Percentiles rank a stretch among this genome's conserved stretches.
Conservation (phyloP, 1,140 invertebrate species). For the Cyclina sinensis region DNA sequence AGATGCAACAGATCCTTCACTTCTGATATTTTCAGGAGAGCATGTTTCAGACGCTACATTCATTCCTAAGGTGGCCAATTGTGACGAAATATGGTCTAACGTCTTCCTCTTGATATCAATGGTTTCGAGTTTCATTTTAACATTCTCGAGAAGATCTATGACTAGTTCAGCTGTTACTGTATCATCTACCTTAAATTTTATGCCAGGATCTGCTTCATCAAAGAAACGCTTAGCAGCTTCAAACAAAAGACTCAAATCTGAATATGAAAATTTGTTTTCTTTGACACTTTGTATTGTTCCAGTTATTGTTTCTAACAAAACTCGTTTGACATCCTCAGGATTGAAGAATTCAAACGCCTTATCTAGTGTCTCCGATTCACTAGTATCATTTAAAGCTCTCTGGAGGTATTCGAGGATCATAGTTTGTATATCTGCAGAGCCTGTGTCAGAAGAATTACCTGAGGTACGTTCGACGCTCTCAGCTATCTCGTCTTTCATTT, state of each 20-base stretch:
- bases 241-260: constrained; percentile 16
- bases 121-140: constrained; percentile 28
- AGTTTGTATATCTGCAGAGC: constrained; percentile 6
- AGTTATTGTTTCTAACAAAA: constrained; percentile 33
- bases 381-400: constrained; percentile 12
- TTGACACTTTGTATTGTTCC: constrained; percentile 35
- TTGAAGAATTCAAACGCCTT: not conserved
- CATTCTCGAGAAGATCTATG: constrained; percentile 25
- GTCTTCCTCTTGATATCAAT: constrained; percentile 13
- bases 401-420: constrained; percentile 50
- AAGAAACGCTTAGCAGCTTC: constrained; percentile 21
- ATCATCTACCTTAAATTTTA: not conserved
- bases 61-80: constrained; percentile 59
- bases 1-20: constrained; percentile 43
- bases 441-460: not conserved
- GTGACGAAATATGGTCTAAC: constrained; percentile 39
- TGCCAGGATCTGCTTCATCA: not conserved
- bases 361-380: not conserved
- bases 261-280: constrained; percentile 3
- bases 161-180: not conserved
- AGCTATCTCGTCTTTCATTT: constrained; percentile 40
- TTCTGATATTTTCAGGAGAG: not conserved
- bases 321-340: constrained; percentile 46
- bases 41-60: not conserved
- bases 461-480: not conserved